phyloP scores from a whole-genome alignment of 2,113 vertebrate genomes.

The Chlorocebus sabaeus region DNA sequence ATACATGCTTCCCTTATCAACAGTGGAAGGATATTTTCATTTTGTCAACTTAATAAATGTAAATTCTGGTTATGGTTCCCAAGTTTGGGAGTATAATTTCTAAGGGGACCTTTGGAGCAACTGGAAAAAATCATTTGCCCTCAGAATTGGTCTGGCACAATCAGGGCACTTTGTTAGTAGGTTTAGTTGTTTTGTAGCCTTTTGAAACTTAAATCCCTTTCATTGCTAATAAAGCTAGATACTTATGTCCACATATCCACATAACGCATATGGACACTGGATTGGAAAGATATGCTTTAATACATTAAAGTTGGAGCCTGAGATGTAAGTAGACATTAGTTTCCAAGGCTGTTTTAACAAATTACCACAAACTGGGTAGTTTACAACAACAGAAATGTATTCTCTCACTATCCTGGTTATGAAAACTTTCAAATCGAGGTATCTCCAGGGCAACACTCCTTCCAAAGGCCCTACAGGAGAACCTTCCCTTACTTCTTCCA shows the following conservation, averaged over 20 bases:
- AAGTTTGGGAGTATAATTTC: background rate
- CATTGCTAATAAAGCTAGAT: background rate
- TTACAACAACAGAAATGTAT: background rate
- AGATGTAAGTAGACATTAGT: background rate
- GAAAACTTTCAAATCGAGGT: background rate
- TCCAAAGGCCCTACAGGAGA: background rate
- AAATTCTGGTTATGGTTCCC: background rate
- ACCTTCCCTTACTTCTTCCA: background rate
- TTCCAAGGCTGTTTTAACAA: background rate
- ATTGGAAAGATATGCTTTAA: background rate
- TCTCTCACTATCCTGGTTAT: too few species aligned
- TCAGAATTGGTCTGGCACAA: background rate
- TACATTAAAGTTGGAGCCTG: background rate
- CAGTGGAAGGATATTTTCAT: background rate
- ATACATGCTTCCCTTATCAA: background rate
- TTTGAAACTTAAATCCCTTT: background rate
- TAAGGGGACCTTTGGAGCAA: background rate
- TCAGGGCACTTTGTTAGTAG: background rate
- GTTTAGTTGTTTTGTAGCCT: background rate
- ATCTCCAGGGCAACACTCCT: background rate
- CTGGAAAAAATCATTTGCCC: background rate
- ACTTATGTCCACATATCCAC: background rate
- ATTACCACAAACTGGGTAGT: background rate
- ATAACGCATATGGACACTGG: background rate
- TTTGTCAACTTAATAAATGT: background rate